These are phyloP conservation scores for Pediacus dermestoides DNA, from an alignment of 2,888 invertebrate genomes.

Conservation along the genomic window DNA sequence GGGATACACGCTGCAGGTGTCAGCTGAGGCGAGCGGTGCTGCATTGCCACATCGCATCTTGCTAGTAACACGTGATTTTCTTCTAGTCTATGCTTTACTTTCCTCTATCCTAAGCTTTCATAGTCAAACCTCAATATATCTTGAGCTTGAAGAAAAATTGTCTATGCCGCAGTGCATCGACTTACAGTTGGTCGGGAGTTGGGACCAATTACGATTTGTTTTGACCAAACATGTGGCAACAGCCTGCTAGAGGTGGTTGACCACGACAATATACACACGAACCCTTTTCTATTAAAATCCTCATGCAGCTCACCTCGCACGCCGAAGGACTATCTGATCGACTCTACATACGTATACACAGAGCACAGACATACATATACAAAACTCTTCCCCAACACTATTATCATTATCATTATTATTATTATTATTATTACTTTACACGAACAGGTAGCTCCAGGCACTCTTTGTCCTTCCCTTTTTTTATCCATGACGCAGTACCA, in stretches of 20 bases:
- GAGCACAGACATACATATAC: constrained; percentile 7
- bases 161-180: constrained; percentile 13
- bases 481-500: constrained; percentile 6
- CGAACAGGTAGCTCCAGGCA: constrained; percentile 31
- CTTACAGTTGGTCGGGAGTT: constrained; percentile 17
- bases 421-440: constrained; percentile 25
- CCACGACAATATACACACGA: constrained; percentile 43
- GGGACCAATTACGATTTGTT: constrained; percentile 29
- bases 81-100: neutral
- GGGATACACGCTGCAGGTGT: constrained; percentile 49
- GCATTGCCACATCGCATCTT: constrained; percentile 35
- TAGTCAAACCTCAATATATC: neutral
- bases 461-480: constrained; percentile 8
- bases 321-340: constrained; percentile 32
- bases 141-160: neutral
- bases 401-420: constrained; percentile 5
- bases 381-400: constrained; percentile 14
- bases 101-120: neutral
- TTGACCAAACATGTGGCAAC: constrained; percentile 44
- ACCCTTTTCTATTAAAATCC: constrained; percentile 43
- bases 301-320: constrained; percentile 32
- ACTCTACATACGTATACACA: constrained; percentile 18
- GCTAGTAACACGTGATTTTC: constrained; percentile 6
- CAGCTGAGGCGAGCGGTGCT: constrained; percentile 44
- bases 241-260: constrained; percentile 43